phyloP scores from a whole-genome alignment of 2,888 invertebrate genomes.

The Exocentrus adspersus region DNA sequence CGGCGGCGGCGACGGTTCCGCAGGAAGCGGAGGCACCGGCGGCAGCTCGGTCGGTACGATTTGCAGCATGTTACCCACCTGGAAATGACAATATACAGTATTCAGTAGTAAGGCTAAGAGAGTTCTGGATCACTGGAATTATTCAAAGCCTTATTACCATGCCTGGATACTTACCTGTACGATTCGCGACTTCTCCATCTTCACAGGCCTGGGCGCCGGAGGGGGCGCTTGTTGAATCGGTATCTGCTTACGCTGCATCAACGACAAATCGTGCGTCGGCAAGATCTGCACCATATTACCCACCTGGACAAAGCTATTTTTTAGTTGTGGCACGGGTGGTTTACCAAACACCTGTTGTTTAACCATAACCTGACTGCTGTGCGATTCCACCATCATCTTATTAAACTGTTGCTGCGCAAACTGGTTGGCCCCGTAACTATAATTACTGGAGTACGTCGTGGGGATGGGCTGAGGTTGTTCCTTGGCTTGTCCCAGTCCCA shows the following conservation, averaged over 20 bases:
- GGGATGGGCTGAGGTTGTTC: constrained; percentile 45
- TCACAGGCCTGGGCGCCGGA: not conserved
- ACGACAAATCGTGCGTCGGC: constrained; percentile 60
- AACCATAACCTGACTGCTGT: not conserved
- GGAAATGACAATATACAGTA: constrained; percentile 26
- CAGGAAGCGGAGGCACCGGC: constrained; percentile 34
- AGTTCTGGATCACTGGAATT: no score
- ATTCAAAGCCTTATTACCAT: no score
- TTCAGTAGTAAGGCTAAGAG: no score
- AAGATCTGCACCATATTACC: constrained; percentile 72
- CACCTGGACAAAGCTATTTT: constrained; percentile 62
- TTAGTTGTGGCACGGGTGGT: constrained; percentile 13
- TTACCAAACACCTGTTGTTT: not conserved
- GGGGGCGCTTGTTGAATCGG: not conserved
- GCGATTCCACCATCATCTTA: constrained; percentile 1
- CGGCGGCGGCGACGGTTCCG: constrained; percentile 19
- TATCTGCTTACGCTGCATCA: not conserved
- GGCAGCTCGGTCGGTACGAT: constrained; percentile 67
- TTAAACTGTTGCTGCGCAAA: constrained; percentile 13
- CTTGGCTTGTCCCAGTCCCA: constrained; percentile 65
- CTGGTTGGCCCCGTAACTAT: constrained; percentile 33
- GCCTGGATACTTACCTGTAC: constrained; percentile 18
- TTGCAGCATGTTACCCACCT: constrained; percentile 71
- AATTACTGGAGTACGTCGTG: constrained; percentile 32
- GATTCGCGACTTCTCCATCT: constrained; percentile 6